phyloP scores from a whole-genome alignment of 2,113 vertebrate species.

The Connochaetes taurinus region DNA sequence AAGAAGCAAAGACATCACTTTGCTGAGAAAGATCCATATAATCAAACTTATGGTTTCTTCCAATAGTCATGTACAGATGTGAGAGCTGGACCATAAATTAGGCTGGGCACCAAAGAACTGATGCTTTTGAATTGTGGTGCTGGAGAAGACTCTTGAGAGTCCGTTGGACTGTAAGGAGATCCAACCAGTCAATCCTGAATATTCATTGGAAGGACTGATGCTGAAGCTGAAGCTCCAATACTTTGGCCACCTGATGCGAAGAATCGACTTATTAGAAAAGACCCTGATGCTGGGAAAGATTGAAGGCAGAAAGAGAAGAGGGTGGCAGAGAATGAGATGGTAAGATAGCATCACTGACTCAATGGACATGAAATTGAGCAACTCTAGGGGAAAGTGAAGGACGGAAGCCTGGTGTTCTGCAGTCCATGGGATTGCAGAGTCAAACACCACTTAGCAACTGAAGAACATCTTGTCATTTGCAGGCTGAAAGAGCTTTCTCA shows the following conservation, averaged over 20 bases:
- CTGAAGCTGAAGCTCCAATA: not conserved
- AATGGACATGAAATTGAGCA: not conserved
- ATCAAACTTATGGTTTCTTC: not conserved
- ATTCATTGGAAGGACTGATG: not conserved
- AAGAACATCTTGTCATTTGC: not conserved
- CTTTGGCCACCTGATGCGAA: not conserved
- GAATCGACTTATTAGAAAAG: not conserved
- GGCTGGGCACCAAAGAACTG: not conserved
- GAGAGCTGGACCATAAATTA: not conserved
- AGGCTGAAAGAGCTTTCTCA: not conserved
- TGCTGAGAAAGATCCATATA: not conserved
- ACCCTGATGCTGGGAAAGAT: not conserved
- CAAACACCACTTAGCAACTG: not conserved
- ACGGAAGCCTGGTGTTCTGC: not conserved
- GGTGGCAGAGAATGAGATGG: not conserved
- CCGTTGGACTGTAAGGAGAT: not conserved
- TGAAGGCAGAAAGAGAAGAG: not conserved
- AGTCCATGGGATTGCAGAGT: not conserved
- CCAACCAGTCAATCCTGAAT: not conserved
- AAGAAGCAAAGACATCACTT: not conserved
- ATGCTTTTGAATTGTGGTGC: not conserved
- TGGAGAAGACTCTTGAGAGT: not conserved
- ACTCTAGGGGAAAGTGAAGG: not conserved
- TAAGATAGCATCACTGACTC: not conserved
- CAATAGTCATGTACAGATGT: not conserved